Base-by-base conservation (phyloP, 2,888 invertebrate genomes). In the Barypeithes pellucidus region DNA sequence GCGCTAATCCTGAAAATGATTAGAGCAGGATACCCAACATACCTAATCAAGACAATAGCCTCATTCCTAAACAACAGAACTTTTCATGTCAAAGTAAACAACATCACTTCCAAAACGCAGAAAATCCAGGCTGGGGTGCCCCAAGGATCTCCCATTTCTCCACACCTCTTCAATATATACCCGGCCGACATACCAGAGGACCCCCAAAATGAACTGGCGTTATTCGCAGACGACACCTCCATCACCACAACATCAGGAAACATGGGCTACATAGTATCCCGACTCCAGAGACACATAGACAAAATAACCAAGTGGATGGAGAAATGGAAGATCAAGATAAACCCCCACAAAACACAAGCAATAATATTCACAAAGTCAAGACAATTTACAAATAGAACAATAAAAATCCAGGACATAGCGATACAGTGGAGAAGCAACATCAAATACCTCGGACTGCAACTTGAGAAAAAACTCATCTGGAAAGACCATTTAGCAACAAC, bases 101-200 rank as follows among this genome's bases (percentile, higher is more conserved):
- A 18, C 18, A 4, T 3, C 7, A 12, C n/a, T 16, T 68, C 45
- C 1, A 1, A 39, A 3, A 18, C 7, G 1, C 5, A 22, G 16
- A 5, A 12, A 12, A 45, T 47, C n/a, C 57, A 65, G 33, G 76
- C 71, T 7, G 73, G 73, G 3, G 72, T 78, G 3, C 72, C 78
- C n/a, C 72, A 77, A 52, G 75, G 77, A 0, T 73, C 75, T 3
- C 63, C 72, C 9, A 24, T 75, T 0, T 73, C 72, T 57, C 72
- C 74, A 0, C 62, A 61, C 1, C 33, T 77, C 7, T 52, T 22
- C 52, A 22, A 52, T 8, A 52, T 52, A 1, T 52, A 12, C 20
- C 18, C 8, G 11, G 12, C 77, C 2, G 63, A 63, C 63, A 47
- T 63, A 2, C 63, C 63, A 4, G 50, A 4, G 12, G 12, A 41